Conservation (phyloP, 2,888 invertebrate species). For the Drosophila aldrichi region DNA sequence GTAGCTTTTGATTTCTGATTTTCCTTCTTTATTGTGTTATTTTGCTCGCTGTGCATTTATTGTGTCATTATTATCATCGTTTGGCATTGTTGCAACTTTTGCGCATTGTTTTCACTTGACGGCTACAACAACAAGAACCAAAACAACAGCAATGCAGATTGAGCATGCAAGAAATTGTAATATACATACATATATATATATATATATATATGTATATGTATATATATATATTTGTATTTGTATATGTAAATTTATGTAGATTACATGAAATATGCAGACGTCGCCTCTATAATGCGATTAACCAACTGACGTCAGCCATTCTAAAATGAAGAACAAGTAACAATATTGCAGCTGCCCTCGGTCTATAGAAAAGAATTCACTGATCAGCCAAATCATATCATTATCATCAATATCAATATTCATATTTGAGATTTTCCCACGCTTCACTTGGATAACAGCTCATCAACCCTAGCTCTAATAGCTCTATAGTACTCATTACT, state of each 20-base stretch:
- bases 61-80: constrained; percentile 60
- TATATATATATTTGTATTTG: background rate
- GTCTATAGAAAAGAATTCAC: background rate
- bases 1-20: constrained; percentile 4
- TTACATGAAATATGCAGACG: constrained; percentile 10
- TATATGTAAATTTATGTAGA: background rate
- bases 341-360: background rate
- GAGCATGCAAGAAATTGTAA: constrained; percentile 14
- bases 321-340: background rate
- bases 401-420: background rate
- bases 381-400: background rate
- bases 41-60: constrained; percentile 51
- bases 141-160: constrained; percentile 8
- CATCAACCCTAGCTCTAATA: too few relatives aligned
- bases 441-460: background rate
- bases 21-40: constrained; percentile 26
- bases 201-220: background rate
- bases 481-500: too few relatives aligned
- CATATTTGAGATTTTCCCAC: background rate
- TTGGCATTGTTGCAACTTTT: constrained; percentile 71
- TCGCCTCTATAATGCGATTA: constrained; percentile 8
- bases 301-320: constrained; percentile 41
- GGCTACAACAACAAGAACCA: constrained; percentile 10
- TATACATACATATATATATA: background rate
- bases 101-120: constrained; percentile 56